These are phyloP conservation scores for Oreochromis niloticus DNA, from an alignment of 2,113 vertebrate genomes.

Conservation along the genomic window DNA sequence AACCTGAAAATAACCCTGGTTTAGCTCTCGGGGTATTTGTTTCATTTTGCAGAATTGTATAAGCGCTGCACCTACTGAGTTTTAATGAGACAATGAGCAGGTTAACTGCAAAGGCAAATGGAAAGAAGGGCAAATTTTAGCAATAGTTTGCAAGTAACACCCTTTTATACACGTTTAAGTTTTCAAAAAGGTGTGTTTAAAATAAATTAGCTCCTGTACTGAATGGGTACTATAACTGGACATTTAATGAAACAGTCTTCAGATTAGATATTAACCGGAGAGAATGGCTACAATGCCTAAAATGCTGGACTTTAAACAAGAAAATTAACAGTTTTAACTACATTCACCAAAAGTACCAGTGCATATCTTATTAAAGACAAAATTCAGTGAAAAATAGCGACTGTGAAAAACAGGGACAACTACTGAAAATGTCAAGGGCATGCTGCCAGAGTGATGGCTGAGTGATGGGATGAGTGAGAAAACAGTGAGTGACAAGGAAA, in stretches of 20 bases:
- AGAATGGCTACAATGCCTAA: not conserved
- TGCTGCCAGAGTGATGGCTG: constrained; percentile 10
- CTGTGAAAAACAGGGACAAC: constrained; percentile 3
- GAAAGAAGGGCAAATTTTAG: not conserved
- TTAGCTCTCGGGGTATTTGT: not conserved
- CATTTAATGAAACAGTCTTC: not conserved
- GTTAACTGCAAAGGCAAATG: not conserved
- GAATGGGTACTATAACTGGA: not conserved
- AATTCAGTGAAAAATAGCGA: not conserved
- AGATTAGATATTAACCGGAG: not conserved
- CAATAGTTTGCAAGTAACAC: not conserved
- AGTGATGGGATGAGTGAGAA: constrained; percentile 31
- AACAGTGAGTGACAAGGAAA: constrained; percentile 29
- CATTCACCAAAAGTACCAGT: not conserved
- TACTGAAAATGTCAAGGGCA: constrained; percentile 43
- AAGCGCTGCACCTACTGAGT: not conserved
- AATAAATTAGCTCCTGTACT: not conserved
- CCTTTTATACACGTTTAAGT: not conserved
- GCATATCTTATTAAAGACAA: not conserved
- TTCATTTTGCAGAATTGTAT: not conserved
- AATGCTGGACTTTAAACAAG: not conserved
- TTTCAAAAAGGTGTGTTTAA: not conserved
- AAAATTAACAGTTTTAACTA: not conserved
- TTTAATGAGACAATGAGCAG: not conserved
- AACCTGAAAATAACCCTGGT: not conserved